phyloP scores from a whole-genome alignment of 2,888 invertebrate species.

The Xylota segnis region DNA sequence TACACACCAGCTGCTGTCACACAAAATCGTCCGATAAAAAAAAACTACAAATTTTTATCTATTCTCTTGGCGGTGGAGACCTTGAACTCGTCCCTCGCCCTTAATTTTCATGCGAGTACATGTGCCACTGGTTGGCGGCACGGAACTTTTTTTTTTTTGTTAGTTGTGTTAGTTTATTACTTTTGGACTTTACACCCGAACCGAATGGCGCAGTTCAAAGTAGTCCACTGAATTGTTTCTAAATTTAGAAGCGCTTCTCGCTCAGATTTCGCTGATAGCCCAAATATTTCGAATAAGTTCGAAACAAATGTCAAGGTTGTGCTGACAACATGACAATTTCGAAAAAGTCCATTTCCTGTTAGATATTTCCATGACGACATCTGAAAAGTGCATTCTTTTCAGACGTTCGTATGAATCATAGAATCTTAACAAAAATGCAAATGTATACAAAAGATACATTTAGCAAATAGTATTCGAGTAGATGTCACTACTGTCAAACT shows the following conservation, averaged over 20 bases:
- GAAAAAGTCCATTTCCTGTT: conserved; percentile 34
- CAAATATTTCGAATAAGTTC: conserved; percentile 24
- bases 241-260: conserved; percentile 54
- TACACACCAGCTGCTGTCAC: conserved; percentile 36
- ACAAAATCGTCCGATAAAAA: conserved; percentile 20
- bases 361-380: conserved; percentile 10
- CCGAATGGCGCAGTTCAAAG: background rate
- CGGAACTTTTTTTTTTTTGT: conserved; percentile 3
- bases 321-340: background rate
- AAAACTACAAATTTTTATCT: conserved; percentile 4
- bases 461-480: background rate
- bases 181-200: conserved; percentile 26
- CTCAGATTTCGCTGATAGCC: conserved; percentile 60
- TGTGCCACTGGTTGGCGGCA: conserved; percentile 28
- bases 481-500: background rate
- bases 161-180: conserved; percentile 3
- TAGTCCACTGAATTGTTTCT: conserved; percentile 44
- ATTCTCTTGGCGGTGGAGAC: conserved; percentile 1
- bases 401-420: conserved; percentile 15
- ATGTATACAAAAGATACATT: conserved; percentile 1
- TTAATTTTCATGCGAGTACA: conserved; percentile 38
- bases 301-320: conserved; percentile 55
- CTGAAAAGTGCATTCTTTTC: conserved; percentile 3
- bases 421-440: background rate
- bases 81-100: conserved; percentile 50